phyloP scores from a whole-genome alignment of 2,888 invertebrate species.

The Lepidochitona cinerea region DNA sequence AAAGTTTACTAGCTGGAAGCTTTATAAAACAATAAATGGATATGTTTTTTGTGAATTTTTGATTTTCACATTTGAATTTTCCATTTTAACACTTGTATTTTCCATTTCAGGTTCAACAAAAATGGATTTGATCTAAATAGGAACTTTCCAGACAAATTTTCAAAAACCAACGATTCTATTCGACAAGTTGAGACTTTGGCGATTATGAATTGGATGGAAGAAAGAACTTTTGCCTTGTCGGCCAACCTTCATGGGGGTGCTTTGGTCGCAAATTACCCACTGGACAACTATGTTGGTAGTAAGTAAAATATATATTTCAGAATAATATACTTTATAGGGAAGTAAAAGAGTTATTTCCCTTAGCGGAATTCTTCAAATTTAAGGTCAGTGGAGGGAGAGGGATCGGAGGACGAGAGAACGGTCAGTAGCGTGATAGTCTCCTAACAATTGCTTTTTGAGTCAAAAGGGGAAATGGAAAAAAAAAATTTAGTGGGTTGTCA shows the following conservation, averaged over 20 bases:
- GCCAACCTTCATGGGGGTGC: neutral
- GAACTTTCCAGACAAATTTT: slow-evolving; percentile 12
- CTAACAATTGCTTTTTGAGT: too few species aligned
- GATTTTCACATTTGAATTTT: too few species aligned
- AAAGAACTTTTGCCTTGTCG: neutral
- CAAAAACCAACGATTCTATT: neutral
- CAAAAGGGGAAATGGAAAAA: too few species aligned
- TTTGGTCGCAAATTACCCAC: neutral
- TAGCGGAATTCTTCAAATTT: too few species aligned
- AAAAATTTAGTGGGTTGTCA: too few species aligned
- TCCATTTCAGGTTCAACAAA: neutral
- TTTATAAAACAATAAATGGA: neutral
- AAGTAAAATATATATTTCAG: neutral
- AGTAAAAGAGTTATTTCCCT: too few species aligned
- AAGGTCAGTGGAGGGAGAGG: too few species aligned
- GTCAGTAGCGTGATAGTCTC: too few species aligned
- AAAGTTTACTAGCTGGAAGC: neutral
- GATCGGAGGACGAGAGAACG: too few species aligned
- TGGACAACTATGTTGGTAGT: slow-evolving; percentile 13
- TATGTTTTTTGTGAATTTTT: neutral
- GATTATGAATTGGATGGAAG: neutral
- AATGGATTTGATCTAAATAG: neutral
- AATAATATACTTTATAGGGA: too few species aligned
- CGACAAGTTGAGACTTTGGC: neutral
- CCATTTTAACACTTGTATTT: neutral